Conservation (phyloP, 35 echinoderm and acorn worm genomes). For the Hemicentrotus pulcherrimus region DNA sequence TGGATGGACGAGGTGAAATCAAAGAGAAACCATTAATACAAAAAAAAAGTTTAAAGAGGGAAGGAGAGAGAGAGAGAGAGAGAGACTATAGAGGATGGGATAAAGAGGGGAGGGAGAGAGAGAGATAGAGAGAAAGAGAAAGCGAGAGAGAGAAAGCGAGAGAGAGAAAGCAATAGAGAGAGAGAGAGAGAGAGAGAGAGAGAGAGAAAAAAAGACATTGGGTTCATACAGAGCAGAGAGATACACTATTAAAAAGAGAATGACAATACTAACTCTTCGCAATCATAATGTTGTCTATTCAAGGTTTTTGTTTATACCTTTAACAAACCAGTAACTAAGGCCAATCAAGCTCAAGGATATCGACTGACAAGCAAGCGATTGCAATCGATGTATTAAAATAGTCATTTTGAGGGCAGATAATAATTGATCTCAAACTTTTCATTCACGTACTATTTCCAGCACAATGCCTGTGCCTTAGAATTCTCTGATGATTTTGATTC, state of each 20-base stretch:
- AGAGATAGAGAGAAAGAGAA: too few species aligned
- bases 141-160: too few species aligned
- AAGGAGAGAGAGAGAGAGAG: too few species aligned
- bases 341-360: neutral
- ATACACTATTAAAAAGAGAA: too few species aligned
- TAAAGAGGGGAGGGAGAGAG: too few species aligned
- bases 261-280: neutral
- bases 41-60: too few species aligned
- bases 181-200: neutral
- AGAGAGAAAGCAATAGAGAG: too few species aligned
- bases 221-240: too few species aligned
- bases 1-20: too few species aligned
- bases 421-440: neutral
- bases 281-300: neutral
- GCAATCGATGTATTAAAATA: neutral
- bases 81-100: too few species aligned
- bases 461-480: neutral
- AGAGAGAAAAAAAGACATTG: too few species aligned
- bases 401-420: neutral
- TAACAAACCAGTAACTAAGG: neutral
- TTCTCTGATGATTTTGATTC: neutral
- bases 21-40: too few species aligned
- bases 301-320: neutral
- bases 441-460: neutral
- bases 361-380: neutral